phyloP scores from a whole-genome alignment of 2,797 vertebrate genomes.

The Tragelaphus oryx region DNA sequence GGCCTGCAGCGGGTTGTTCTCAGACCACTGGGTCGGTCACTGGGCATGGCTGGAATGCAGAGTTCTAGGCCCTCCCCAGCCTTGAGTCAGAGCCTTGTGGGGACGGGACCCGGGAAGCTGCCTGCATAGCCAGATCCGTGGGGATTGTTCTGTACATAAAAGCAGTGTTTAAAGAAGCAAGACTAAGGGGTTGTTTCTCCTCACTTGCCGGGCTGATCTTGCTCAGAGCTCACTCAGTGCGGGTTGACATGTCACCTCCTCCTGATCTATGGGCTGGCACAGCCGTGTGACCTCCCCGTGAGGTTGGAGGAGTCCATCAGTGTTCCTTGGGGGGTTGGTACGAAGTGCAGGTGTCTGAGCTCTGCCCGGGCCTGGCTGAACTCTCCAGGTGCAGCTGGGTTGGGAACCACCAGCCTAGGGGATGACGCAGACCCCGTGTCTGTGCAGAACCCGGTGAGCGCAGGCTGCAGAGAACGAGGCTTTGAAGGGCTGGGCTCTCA shows the following conservation, averaged over 20 bases:
- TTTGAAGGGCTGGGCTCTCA: background rate
- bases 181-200: background rate
- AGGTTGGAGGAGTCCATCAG: background rate
- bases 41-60: background rate
- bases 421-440: background rate
- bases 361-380: background rate
- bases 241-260: background rate
- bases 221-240: background rate
- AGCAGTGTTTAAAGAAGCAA: background rate
- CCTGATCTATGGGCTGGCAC: background rate
- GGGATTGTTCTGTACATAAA: background rate
- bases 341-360: background rate
- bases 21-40: background rate
- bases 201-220: background rate
- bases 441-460: background rate
- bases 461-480: background rate
- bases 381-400: background rate
- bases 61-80: background rate
- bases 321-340: background rate
- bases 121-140: background rate
- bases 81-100: background rate
- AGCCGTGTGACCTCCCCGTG: background rate
- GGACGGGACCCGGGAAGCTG: background rate
- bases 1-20: background rate
- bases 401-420: background rate